phyloP scores from a whole-genome alignment of 1,140 invertebrate species.

The Maniola jurtina region DNA sequence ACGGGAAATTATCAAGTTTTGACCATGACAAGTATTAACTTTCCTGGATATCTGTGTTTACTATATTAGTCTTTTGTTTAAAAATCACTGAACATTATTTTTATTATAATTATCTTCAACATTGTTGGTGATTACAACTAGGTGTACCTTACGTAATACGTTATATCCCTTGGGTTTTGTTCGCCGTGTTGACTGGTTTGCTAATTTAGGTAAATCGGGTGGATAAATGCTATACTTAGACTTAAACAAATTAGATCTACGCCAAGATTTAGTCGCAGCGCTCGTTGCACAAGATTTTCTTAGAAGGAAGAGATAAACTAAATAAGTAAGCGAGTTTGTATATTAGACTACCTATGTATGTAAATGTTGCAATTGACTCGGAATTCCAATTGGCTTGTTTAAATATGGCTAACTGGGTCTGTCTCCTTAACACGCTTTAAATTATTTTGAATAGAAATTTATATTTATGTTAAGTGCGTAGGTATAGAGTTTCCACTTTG shows the following conservation, averaged over 20 bases:
- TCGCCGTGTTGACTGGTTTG: no score
- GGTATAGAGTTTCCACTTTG: no score
- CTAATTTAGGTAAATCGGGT: no score
- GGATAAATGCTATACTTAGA: not conserved
- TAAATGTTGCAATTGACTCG: constrained; percentile 5
- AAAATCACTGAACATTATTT: no score
- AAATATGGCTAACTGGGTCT: constrained; percentile 2
- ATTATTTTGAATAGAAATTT: not conserved
- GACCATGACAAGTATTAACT: no score
- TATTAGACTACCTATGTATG: not conserved
- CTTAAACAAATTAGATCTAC: not conserved
- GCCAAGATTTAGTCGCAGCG: not conserved
- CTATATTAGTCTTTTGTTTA: no score
- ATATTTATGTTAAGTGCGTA: not conserved
- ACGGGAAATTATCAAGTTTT: no score
- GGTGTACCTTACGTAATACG: no score
- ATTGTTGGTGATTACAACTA: no score
- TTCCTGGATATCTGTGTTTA: no score
- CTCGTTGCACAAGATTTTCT: not conserved
- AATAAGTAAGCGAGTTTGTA: constrained; percentile 1
- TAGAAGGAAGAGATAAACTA: constrained; percentile 4
- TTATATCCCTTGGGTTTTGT: no score
- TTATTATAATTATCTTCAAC: no score
- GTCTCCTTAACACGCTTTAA: not conserved
- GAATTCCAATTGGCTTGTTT: constrained; percentile 7